These are phyloP conservation scores for Echeneis naucrates DNA, from an alignment of 2,797 vertebrate genomes.

Conservation along the genomic window DNA sequence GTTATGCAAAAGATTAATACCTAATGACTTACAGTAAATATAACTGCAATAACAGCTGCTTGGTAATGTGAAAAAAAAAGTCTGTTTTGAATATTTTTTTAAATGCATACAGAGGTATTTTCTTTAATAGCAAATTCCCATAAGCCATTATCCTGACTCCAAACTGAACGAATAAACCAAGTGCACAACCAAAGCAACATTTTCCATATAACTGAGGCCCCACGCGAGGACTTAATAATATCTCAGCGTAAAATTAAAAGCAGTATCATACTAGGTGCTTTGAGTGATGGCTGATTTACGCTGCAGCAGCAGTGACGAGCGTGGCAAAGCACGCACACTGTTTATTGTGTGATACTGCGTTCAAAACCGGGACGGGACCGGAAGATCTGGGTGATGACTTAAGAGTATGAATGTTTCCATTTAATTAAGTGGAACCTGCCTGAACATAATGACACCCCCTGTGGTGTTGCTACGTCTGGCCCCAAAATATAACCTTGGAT, in stretches of 20 bases:
- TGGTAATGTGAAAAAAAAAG: neutral
- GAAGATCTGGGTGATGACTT: conserved; percentile 31
- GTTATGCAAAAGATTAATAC: neutral
- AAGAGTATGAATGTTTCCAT: conserved; percentile 7
- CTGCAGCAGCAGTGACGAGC: conserved; percentile 38
- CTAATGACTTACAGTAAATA: neutral
- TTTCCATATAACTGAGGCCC: conserved; percentile 53
- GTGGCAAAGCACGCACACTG: conserved; percentile 45
- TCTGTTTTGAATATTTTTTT: neutral
- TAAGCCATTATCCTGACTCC: conserved; percentile 13
- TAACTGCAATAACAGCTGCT: neutral
- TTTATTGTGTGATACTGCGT: conserved; percentile 39
- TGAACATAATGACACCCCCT: no score
- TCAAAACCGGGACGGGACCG: conserved; percentile 18
- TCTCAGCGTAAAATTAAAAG: conserved; percentile 42
- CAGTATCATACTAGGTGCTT: conserved; percentile 35
- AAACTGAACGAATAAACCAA: conserved; percentile 39
- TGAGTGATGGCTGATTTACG: conserved; percentile 60
- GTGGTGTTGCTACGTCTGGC: neutral
- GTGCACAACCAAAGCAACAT: conserved; percentile 30
- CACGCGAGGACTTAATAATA: no score
- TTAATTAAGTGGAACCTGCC: no score
- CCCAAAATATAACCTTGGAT: neutral
- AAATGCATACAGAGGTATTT: neutral
- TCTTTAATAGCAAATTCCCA: neutral